Evolutionary conservation across 2,797 vertebrate species (phyloP).

Genomic region (Eupleurogrammus muticus): DNA sequence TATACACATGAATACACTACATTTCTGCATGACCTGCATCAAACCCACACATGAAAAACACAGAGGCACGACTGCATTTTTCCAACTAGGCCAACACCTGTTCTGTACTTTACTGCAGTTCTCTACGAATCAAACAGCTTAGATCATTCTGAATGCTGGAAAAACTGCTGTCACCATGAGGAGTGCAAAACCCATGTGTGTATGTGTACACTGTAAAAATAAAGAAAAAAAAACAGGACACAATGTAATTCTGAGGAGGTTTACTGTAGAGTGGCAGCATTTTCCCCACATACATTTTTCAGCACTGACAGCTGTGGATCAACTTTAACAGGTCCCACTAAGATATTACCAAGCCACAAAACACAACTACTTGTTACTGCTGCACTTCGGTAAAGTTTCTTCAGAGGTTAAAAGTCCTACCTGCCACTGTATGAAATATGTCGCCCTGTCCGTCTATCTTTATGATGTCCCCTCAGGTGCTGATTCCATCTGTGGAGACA

Average conservation of each 20-base stretch:
- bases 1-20: conserved; percentile 24
- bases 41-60: conserved; percentile 50
- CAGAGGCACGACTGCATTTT: conserved; percentile 15
- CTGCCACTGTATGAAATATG: conserved; percentile 56
- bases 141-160: conserved; percentile 62
- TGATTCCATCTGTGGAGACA: conserved; percentile 79
- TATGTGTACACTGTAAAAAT: conserved; percentile 29
- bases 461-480: conserved; percentile 58
- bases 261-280: conserved; percentile 46
- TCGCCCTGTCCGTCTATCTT: conserved; percentile 56
- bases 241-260: conserved; percentile 41
- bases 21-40: conserved; percentile 27
- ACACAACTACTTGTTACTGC: conserved; percentile 27
- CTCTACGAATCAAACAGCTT: conserved; percentile 54
- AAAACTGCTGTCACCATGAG: conserved; percentile 69
- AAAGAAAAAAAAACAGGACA: conserved; percentile 36
- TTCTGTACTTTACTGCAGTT: conserved; percentile 61
- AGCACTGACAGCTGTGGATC: conserved; percentile 21
- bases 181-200: conserved; percentile 10
- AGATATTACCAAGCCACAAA: conserved; percentile 32
- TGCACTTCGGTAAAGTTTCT: conserved; percentile 18
- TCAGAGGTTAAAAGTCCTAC: conserved; percentile 55
- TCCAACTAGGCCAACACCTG: conserved; percentile 76
- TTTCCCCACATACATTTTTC: conserved; percentile 61
- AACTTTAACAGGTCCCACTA: conserved; percentile 34